Conservation (phyloP, 2,113 vertebrate genomes). For the Hemiprocne comata region DNA sequence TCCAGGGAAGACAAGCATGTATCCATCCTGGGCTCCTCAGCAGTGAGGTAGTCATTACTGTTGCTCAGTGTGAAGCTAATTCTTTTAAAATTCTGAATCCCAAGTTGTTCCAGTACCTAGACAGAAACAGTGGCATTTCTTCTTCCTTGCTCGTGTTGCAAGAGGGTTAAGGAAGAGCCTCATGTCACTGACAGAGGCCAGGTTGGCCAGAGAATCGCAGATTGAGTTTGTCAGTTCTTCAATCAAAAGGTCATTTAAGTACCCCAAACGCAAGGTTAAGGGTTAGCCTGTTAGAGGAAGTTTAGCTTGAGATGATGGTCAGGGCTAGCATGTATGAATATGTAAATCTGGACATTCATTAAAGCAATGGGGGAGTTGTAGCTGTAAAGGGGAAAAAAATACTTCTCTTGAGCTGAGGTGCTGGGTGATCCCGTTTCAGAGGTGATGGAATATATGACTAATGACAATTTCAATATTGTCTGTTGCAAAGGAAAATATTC, state of each 20-base stretch:
- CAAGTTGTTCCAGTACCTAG: accelerated
- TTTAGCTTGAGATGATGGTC: neutral
- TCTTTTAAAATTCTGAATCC: neutral
- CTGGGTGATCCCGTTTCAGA: neutral
- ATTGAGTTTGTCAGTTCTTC: neutral
- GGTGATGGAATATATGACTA: neutral
- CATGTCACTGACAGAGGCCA: neutral
- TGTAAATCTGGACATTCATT: neutral
- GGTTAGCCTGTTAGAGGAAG: neutral
- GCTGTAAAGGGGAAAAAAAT: neutral
- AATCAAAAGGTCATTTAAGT: neutral
- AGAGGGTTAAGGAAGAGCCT: neutral
- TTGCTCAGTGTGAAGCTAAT: neutral
- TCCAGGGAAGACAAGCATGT: neutral
- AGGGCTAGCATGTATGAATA: neutral
- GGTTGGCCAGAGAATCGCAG: neutral
- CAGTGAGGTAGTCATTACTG: neutral
- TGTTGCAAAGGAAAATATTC: neutral
- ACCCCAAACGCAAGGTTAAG: neutral
- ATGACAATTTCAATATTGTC: neutral
- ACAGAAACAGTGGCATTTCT: neutral
- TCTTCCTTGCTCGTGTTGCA: neutral
- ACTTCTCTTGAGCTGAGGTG: neutral
- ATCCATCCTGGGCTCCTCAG: neutral
- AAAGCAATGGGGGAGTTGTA: neutral